Conservation (phyloP, 1,140 invertebrate genomes). For the Thereuonema tuberculata region DNA sequence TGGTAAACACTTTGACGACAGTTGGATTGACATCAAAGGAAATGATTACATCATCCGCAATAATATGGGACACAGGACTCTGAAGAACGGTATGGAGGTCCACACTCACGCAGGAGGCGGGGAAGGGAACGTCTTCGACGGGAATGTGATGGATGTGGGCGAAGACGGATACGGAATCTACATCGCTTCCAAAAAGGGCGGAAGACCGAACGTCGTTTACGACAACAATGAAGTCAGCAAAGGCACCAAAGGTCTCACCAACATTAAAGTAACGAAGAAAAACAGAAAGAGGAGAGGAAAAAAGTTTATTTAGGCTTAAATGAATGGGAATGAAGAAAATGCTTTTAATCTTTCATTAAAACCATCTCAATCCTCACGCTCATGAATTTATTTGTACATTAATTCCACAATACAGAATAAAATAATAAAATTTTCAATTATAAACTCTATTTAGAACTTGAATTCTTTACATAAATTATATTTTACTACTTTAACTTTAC, state of each 20-base stretch:
- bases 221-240: neutral
- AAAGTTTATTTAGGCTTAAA: too few relatives aligned
- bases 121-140: neutral
- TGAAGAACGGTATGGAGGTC: slow-evolving; percentile 16
- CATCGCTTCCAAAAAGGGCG: neutral
- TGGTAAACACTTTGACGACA: slow-evolving; percentile 16
- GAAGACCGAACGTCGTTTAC: neutral
- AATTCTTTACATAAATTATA: too few relatives aligned
- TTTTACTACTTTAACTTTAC: too few relatives aligned
- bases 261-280: neutral
- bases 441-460: too few relatives aligned
- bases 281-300: too few relatives aligned
- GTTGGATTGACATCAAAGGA: slow-evolving; percentile 19
- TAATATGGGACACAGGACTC: slow-evolving; percentile 13
- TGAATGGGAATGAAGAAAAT: too few relatives aligned
- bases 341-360: too few relatives aligned
- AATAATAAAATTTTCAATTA: too few relatives aligned
- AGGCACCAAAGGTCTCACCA: neutral
- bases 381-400: too few relatives aligned
- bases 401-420: too few relatives aligned
- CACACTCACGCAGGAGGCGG: slow-evolving; percentile 12
- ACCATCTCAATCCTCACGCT: too few relatives aligned
- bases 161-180: neutral
- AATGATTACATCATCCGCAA: slow-evolving; percentile 14
- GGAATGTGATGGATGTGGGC: neutral